Percentiles rank a stretch among this genome's conserved stretches.
These are phyloP conservation scores for Aporrectodea caliginosa DNA, from an alignment of 1,140 invertebrate species.

Conservation along the genomic window DNA sequence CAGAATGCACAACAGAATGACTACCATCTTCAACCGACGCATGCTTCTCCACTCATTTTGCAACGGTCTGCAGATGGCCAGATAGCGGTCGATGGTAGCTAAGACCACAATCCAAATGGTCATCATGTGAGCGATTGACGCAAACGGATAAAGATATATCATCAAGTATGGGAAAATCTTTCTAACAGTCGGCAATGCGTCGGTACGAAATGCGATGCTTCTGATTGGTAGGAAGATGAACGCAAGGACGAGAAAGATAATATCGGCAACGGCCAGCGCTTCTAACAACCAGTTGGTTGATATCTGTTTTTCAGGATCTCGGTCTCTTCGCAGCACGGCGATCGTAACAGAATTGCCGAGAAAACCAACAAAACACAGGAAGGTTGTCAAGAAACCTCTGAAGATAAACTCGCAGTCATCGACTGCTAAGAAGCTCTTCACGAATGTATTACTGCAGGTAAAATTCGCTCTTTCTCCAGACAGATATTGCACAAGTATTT, in stretches of 20 bases:
- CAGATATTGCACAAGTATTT: no score
- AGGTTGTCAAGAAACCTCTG: no score
- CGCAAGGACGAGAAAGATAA: constrained; percentile 29
- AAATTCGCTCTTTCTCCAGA: no score
- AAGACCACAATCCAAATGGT: constrained; percentile 31
- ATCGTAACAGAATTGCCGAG: constrained; percentile 31
- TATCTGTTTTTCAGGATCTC: constrained; percentile 19
- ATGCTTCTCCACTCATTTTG: constrained; percentile 16
- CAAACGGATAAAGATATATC: constrained; percentile 19
- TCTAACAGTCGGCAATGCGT: constrained; percentile 16
- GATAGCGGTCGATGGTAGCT: constrained; percentile 30
- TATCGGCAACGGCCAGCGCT: constrained; percentile 29
- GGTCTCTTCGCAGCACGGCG: constrained; percentile 24
- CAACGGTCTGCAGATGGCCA: constrained; percentile 29
- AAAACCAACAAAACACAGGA: constrained; percentile 25
- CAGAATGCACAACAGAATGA: constrained; percentile 13
- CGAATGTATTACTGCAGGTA: no score
- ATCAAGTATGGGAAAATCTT: constrained; percentile 22
- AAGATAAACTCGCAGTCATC: no score
- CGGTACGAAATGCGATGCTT: constrained; percentile 15
- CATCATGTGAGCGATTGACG: constrained; percentile 27
- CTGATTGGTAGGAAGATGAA: constrained; percentile 30
- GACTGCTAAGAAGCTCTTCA: no score
- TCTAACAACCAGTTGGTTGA: constrained; percentile 30
- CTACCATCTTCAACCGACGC: neutral